Evolutionary conservation across 2,797 vertebrate species (phyloP).

Genomic region (Pristis pectinata): DNA sequence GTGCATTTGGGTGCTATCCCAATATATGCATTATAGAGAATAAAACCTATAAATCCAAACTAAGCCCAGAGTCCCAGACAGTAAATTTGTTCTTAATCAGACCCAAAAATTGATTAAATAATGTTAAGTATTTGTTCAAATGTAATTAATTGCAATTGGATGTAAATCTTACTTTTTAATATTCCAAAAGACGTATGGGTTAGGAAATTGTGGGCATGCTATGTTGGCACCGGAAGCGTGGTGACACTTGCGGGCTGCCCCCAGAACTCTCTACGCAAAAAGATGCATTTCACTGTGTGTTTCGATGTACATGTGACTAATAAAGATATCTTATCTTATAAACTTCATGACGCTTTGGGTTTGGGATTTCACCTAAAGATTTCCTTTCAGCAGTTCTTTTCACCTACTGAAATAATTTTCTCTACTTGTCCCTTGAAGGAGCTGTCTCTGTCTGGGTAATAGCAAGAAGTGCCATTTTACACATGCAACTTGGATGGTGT

Average conservation of each 20-base stretch:
- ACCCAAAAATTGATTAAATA: background rate
- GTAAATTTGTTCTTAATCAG: background rate
- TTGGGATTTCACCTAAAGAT: background rate
- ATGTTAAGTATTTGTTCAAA: background rate
- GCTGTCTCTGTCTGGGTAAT: background rate
- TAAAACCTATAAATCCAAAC: background rate
- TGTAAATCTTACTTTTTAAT: background rate
- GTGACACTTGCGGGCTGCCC: too few relatives aligned
- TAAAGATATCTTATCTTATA: too few relatives aligned
- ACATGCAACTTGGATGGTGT: background rate
- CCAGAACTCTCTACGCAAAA: too few relatives aligned
- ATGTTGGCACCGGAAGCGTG: too few relatives aligned
- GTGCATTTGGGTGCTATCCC: background rate
- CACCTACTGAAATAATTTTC: background rate
- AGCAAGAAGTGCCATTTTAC: background rate
- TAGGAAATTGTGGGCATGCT: too few relatives aligned
- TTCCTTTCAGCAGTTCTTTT: background rate
- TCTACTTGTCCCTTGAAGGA: background rate
- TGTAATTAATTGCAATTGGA: background rate
- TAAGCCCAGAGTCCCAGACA: background rate
- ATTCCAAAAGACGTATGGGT: too few relatives aligned
- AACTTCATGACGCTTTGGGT: background rate
- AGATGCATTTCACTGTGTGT: too few relatives aligned
- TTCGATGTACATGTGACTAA: too few relatives aligned
- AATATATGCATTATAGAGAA: background rate